These are phyloP conservation scores for Protonibea diacanthus DNA, from an alignment of 2,797 vertebrate genomes.

Conservation along the genomic window DNA sequence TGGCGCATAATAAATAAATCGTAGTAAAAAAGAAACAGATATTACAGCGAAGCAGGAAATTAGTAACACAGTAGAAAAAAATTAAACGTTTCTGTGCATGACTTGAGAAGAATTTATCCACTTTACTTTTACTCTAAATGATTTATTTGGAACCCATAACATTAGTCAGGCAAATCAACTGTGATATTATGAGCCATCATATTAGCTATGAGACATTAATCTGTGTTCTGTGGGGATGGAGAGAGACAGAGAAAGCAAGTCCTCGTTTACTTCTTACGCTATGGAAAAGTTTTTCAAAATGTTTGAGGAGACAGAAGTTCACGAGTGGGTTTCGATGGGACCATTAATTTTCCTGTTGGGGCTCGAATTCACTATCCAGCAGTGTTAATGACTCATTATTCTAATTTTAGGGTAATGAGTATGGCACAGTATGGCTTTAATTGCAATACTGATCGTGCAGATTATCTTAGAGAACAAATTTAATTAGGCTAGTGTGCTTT, in stretches of 20 bases:
- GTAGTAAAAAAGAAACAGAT: neutral
- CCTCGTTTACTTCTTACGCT: conserved; percentile 18
- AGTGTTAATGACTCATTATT: conserved; percentile 67
- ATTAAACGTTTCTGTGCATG: neutral
- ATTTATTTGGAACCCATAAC: neutral
- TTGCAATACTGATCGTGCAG: conserved; percentile 44
- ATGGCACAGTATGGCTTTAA: conserved; percentile 58
- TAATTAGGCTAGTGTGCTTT: conserved; percentile 62
- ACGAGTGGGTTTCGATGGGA: conserved; percentile 44
- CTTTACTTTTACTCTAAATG: neutral
- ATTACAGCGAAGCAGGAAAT: neutral
- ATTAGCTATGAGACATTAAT: conserved; percentile 17
- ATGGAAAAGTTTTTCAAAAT: conserved; percentile 34
- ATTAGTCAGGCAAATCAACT: neutral
- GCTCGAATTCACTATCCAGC: conserved; percentile 49
- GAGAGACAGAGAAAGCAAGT: conserved; percentile 3
- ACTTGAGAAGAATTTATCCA: neutral
- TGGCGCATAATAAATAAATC: neutral
- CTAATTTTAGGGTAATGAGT: conserved; percentile 65
- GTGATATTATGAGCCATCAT: conserved; percentile 1
- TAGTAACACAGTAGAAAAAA: neutral
- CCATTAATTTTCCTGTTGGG: conserved; percentile 59
- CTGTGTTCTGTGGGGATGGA: conserved; percentile 11
- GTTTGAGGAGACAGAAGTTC: conserved; percentile 42
- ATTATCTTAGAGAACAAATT: conserved; percentile 58